phyloP scores from a whole-genome alignment of 1,140 invertebrate species.

The Bilobella aurantiaca region DNA sequence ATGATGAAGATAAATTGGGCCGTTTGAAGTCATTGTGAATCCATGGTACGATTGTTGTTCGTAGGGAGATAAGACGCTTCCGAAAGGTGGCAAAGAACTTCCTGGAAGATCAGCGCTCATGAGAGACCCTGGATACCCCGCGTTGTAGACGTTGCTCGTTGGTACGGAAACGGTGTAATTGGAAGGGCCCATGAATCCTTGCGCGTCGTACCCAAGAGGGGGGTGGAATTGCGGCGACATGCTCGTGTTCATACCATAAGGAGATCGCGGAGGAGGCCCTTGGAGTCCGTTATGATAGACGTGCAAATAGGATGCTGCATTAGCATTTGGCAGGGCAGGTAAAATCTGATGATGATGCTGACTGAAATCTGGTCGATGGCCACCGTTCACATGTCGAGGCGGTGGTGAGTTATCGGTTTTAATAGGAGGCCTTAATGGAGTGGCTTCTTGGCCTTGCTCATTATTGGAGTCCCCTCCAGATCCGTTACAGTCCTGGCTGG shows the following conservation, averaged over 20 bases:
- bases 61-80: background rate
- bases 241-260: slow-evolving; percentile 27
- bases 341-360: too few relatives aligned
- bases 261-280: slow-evolving; percentile 20
- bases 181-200: background rate
- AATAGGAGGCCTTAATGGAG: background rate
- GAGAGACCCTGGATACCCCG: background rate
- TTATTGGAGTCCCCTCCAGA: slow-evolving; percentile 8
- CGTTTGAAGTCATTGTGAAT: background rate
- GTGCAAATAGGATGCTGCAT: background rate
- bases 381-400: background rate
- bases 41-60: background rate
- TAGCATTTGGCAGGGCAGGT: too few relatives aligned
- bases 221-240: slow-evolving; percentile 12
- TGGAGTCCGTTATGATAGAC: slow-evolving; percentile 25
- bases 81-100: background rate
- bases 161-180: background rate
- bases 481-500: background rate
- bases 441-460: slow-evolving; percentile 25
- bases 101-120: background rate
- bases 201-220: background rate
- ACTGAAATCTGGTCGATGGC: background rate
- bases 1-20: background rate
- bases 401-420: background rate
- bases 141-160: background rate